A percentile compares a stretch with the other conserved stretches of the same genome.
These are phyloP conservation scores for Lucinisca nassula DNA, from an alignment of 2,888 invertebrate genomes.

Conservation along the genomic window DNA sequence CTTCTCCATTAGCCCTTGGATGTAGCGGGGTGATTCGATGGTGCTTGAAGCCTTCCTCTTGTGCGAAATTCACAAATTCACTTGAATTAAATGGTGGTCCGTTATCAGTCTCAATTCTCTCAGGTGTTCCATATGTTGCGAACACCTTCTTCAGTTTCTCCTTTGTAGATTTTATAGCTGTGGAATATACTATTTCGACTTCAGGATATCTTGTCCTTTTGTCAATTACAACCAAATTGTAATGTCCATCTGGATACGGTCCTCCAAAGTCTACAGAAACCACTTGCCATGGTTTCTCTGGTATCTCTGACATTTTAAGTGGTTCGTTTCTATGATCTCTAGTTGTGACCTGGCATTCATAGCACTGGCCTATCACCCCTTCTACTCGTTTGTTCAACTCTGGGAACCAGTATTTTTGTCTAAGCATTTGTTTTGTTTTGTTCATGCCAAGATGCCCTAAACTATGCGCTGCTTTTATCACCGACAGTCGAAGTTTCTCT, in stretches of 20 bases:
- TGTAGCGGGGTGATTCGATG: neutral
- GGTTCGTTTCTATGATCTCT: slow-evolving; percentile 32
- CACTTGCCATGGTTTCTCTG: slow-evolving; percentile 18
- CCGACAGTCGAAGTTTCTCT: slow-evolving; percentile 15
- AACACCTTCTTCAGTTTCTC: neutral
- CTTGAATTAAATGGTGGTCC: neutral
- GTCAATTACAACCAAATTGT: no score
- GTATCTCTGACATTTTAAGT: slow-evolving; percentile 39
- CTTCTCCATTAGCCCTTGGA: neutral
- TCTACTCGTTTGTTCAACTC: slow-evolving; percentile 30
- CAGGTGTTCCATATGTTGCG: neutral
- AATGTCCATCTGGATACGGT: no score
- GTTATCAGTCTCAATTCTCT: neutral
- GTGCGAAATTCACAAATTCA: neutral
- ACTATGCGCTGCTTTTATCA: slow-evolving; percentile 38
- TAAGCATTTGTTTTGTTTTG: slow-evolving; percentile 34
- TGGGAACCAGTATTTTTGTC: slow-evolving; percentile 46
- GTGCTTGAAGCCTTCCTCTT: neutral
- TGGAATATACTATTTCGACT: neutral
- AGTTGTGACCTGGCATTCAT: slow-evolving; percentile 46
- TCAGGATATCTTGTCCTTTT: neutral
- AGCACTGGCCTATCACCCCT: no score
- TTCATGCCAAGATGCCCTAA: slow-evolving; percentile 47
- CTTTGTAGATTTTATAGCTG: neutral
- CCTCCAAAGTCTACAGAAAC: slow-evolving; percentile 22